phyloP scores from a whole-genome alignment of 2,888 invertebrate species.

The Phorcus lineatus region DNA sequence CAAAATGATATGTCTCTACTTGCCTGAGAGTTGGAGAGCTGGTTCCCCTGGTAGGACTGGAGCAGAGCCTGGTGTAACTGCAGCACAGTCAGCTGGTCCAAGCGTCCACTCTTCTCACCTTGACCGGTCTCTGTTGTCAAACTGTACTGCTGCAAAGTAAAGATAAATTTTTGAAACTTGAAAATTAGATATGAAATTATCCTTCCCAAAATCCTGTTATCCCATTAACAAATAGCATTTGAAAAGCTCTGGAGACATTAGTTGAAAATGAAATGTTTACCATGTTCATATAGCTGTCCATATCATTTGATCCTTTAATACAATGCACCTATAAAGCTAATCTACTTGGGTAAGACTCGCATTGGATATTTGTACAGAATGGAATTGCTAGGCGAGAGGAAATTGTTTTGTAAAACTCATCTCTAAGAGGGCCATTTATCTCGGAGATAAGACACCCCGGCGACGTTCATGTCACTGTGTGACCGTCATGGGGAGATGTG shows the following conservation, averaged over 20 bases:
- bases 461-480: no score
- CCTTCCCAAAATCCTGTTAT: no score
- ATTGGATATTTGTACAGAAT: not conserved
- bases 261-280: no score
- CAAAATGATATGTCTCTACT: not conserved
- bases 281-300: no score
- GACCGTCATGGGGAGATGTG: no score
- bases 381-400: not conserved
- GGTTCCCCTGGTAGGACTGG: constrained; percentile 20
- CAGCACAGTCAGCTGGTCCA: constrained; percentile 23
- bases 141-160: not conserved
- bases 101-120: not conserved
- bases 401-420: not conserved
- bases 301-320: no score
- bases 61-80: constrained; percentile 28
- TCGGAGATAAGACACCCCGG: not conserved
- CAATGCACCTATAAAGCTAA: no score
- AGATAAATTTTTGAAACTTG: not conserved
- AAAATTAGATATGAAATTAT: not conserved
- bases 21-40: constrained; percentile 11
- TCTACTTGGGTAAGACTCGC: no score
- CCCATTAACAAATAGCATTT: no score
- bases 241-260: no score
- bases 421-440: not conserved
- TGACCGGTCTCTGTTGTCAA: not conserved